Percentiles rank a stretch among this genome's conserved stretches.
Conservation (phyloP, 2,888 invertebrate genomes). For the Polydrusus pterygomalis region DNA sequence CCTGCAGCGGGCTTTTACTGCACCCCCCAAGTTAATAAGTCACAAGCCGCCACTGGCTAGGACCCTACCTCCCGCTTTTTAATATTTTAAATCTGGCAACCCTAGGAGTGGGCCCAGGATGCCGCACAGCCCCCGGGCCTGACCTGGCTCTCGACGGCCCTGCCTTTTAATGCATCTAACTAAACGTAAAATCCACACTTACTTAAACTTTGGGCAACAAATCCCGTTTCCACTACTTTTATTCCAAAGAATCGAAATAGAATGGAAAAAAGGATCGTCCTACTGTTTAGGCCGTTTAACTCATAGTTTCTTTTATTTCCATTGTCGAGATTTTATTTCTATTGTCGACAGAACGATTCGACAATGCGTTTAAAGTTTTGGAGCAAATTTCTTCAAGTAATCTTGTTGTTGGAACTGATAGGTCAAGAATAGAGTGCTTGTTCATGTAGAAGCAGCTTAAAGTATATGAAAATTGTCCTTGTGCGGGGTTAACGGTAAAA, state of each 20-base stretch:
- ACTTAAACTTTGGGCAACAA: slow-evolving; percentile 18
- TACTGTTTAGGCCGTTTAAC: slow-evolving; percentile 42
- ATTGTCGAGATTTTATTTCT: slow-evolving; percentile 42
- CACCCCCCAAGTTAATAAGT: too few species aligned
- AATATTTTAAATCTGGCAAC: too few species aligned
- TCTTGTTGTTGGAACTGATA: slow-evolving; percentile 32
- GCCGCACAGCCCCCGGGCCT: too few species aligned
- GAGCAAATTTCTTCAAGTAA: slow-evolving; percentile 35
- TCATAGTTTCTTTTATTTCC: slow-evolving; percentile 45
- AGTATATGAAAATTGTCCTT: slow-evolving; percentile 8
- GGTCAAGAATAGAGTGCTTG: slow-evolving; percentile 20
- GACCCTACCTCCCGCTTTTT: too few species aligned
- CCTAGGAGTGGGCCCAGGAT: too few species aligned
- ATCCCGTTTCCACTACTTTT: slow-evolving; percentile 47
- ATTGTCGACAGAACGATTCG: slow-evolving; percentile 38
- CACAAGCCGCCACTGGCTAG: too few species aligned
- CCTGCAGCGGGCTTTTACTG: too few species aligned
- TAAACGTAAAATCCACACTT: slow-evolving; percentile 41
- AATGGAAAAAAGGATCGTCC: slow-evolving; percentile 41
- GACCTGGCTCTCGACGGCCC: too few species aligned
- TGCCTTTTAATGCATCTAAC: slow-evolving; percentile 31
- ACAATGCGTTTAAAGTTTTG: slow-evolving; percentile 35
- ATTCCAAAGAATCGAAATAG: slow-evolving; percentile 40
- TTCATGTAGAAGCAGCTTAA: slow-evolving; percentile 22
- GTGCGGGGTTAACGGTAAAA: slow-evolving; percentile 30